Percentiles rank a stretch among this genome's conserved stretches.
phyloP scores from a whole-genome alignment of 2,888 invertebrate species.

The Micropterix aruncella region DNA sequence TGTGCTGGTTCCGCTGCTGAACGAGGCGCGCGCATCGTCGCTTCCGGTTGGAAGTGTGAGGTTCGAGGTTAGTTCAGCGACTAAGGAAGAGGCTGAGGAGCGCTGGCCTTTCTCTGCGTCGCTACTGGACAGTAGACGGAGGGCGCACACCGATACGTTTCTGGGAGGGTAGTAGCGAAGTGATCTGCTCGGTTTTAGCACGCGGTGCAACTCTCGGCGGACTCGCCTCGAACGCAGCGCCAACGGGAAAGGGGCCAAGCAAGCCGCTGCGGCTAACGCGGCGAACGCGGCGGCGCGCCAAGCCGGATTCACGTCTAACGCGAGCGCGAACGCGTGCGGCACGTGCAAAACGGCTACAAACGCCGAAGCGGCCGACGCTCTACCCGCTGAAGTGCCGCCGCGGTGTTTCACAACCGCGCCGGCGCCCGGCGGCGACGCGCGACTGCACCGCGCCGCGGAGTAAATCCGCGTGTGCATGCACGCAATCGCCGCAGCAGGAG shows the following conservation, averaged over 20 bases:
- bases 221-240: conserved; percentile 61
- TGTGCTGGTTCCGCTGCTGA: conserved; percentile 47
- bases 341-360: conserved; percentile 56
- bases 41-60: background rate
- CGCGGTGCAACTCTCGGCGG: conserved; percentile 29
- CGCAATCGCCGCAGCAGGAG: background rate
- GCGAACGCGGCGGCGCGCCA: conserved; percentile 36
- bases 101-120: conserved; percentile 43
- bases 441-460: conserved; percentile 18
- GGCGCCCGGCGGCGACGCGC: conserved; percentile 20
- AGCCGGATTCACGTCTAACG: conserved; percentile 27
- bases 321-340: conserved; percentile 39
- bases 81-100: background rate
- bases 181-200: conserved; percentile 25
- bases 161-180: conserved; percentile 24
- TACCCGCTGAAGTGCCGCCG: conserved; percentile 27
- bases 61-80: background rate
- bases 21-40: conserved; percentile 41
- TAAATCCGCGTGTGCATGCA: conserved; percentile 3
- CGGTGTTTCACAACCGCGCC: conserved; percentile 33
- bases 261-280: conserved; percentile 44
- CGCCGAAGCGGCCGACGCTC: conserved; percentile 27
- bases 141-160: conserved; percentile 37
- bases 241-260: conserved; percentile 61
- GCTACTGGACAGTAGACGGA: conserved; percentile 27